Percentiles rank a stretch among this genome's conserved stretches.
phyloP scores from a whole-genome alignment of 1,140 invertebrate species.

The Scaptomyza graminum region DNA sequence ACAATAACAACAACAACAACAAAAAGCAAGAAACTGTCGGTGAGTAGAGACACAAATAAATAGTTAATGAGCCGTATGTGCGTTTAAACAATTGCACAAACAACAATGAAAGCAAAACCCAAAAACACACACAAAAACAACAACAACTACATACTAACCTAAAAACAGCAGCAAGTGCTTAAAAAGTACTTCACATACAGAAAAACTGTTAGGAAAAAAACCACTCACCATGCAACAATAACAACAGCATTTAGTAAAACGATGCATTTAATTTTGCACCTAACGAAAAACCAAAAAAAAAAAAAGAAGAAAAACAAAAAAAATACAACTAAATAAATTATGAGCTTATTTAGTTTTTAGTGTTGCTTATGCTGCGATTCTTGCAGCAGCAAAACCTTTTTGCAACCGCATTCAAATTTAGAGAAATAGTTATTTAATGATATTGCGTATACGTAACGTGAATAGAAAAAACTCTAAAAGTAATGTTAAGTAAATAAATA shows the following conservation, averaged over 20 bases:
- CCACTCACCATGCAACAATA: constrained; percentile 7
- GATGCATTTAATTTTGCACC: constrained; percentile 58
- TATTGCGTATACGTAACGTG: neutral
- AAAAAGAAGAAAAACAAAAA: constrained; percentile 2
- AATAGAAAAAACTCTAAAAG: neutral
- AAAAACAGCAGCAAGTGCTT: constrained; percentile 50
- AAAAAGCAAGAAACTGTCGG: constrained; percentile 39
- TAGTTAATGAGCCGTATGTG: constrained; percentile 65
- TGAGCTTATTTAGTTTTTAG: constrained; percentile 22
- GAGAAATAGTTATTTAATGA: neutral
- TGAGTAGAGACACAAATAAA: constrained; percentile 74
- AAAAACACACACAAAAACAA: constrained; percentile 11
- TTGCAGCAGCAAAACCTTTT: constrained; percentile 3
- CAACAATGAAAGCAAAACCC: constrained; percentile 29
- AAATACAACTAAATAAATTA: constrained; percentile 23
- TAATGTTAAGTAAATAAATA: too few species aligned
- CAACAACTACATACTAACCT: constrained; percentile 25
- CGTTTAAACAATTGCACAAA: constrained; percentile 50
- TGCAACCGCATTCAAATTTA: neutral
- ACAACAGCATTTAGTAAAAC: constrained; percentile 23
- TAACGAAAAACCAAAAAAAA: constrained; percentile 49
- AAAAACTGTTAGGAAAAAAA: constrained; percentile 15
- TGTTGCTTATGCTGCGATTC: constrained; percentile 23
- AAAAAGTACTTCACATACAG: constrained; percentile 7
- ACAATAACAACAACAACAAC: constrained; percentile 10